Base-by-base conservation (phyloP, 2,113 vertebrate genomes). In the western clawed frog (Xenopus tropicalis) region DNA sequence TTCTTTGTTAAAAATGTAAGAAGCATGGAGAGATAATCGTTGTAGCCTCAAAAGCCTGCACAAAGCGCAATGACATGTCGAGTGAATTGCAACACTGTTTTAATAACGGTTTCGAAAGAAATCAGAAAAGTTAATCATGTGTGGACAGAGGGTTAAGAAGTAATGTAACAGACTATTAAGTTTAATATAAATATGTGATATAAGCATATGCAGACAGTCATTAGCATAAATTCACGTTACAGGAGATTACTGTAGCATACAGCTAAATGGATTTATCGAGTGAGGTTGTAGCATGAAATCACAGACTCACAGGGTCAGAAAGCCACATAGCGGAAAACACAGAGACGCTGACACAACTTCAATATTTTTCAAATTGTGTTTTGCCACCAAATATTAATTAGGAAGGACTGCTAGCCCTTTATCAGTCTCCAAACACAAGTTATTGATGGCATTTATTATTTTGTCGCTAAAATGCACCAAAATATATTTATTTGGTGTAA, bases 151-250 rank as follows among this genome's bases (percentile, higher is more conserved):
- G 97, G 96, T 99, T 99, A 98, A 99, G 93, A 98, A 98, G 95
- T 94, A 98, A 98, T 98, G 96, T 98, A 98, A 98, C 97, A 98
- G 95, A 94, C 96, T 97, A 99, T 99, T 99, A 98, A 97, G 94
- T 96, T 98, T 98, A 96, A 98, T 98, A 97, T 96, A 98, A 94
- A 97, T 98, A 96, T 95, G 94, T 94, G 90, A 93, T 95, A 94
- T 96, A 97, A 98, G 94, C 97, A 98, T 98, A 97, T 99, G 96
- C 94, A 92, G 91, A 86, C 85, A 83, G 83, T 92, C 92, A 98
- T 99, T 98, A 97, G 94, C 96, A 98, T 98, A 97, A 96, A 99
- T 97, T 92, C 94, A 90, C 78, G 94, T 95, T 94, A 92, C 95
- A 94, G 91, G 88, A 89, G 88, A 95, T 86, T 86, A 89, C 89